Base-by-base conservation (phyloP, 1,140 invertebrate species). In the Pseudobourletiella spinata region DNA sequence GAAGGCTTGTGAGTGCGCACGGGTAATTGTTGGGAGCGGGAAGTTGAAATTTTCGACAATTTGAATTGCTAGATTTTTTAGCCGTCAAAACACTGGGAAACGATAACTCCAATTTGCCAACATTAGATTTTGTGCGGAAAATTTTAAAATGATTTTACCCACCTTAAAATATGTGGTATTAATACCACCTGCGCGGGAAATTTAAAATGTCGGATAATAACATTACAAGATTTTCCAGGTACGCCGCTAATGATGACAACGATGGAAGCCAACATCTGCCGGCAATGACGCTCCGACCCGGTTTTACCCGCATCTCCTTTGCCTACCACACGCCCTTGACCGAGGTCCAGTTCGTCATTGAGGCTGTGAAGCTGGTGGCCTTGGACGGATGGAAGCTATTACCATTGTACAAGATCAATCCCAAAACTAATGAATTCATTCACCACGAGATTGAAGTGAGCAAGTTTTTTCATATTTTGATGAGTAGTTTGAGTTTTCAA, bases 321-420 rank as follows among this genome's bases (percentile, higher is more conserved):
- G 86, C 91, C 1, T 95, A 84, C 74, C 91, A 92, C 72, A 85
- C 89, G 76, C 80, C 83, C 20, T 86, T 91, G 61, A 76, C 81
- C 25, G 86, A 91, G 75, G 75, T 89, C 4, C 83, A 87, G 14
- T 94, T 89, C 74, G 81, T 93, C 1, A 73, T 94, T 56, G 85
- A 90, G 74, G 88, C 90, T 0, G 74, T 96, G 6, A 86, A 88
- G 74, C 86, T 92, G 82, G 86, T 94, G 0, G 89, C 89, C 0
- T 85, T 86, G 0, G 83, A 91, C 76, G 68, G 87, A 1, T 94
- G 91, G 88, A 89, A 89, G n/a, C n/a, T n/a, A n/a, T n/a, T n/a
- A n/a, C n/a, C n/a, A n/a, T n/a, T n/a, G n/a, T n/a, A n/a, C n/a
- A n/a, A n/a, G n/a, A n/a, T n/a, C n/a, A n/a, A n/a, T n/a, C n/a